Percentiles rank a stretch among this genome's conserved stretches.
Evolutionary conservation across 92 coral and sea anemone genomes (phyloP).

Genomic region (Siderastrea radians): DNA sequence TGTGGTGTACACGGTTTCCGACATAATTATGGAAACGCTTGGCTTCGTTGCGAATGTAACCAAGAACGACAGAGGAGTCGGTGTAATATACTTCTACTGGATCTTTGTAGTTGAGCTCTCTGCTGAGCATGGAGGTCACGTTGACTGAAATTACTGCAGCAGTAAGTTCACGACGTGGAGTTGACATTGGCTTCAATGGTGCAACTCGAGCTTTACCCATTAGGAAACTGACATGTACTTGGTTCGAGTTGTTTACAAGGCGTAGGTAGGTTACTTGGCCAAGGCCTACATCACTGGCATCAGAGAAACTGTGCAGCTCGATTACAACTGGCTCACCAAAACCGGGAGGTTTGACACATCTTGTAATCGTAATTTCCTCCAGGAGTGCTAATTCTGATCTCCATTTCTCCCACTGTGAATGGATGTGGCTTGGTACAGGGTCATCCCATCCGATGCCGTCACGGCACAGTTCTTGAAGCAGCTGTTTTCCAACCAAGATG

Average conservation of each 20-base stretch:
- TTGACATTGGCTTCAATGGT: slow-evolving; percentile 65
- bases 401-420: slow-evolving; percentile 69
- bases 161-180: slow-evolving; percentile 64
- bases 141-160: slow-evolving; percentile 65
- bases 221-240: slow-evolving; percentile 59
- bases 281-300: slow-evolving; percentile 59
- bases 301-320: slow-evolving; percentile 75
- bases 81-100: slow-evolving; percentile 25
- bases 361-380: slow-evolving; percentile 49
- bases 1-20: slow-evolving; percentile 74
- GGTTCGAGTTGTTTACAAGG: slow-evolving; percentile 28
- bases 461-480: no score
- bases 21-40: slow-evolving; percentile 28
- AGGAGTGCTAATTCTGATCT: slow-evolving; percentile 66
- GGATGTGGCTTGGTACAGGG: slow-evolving; percentile 40
- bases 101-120: slow-evolving; percentile 40
- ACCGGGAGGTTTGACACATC: slow-evolving; percentile 78
- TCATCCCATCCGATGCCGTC: slow-evolving; percentile 61
- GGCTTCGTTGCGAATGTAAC: slow-evolving; percentile 26
- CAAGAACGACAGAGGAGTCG: slow-evolving; percentile 8
- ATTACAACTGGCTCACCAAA: slow-evolving; percentile 58
- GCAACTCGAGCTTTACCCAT: slow-evolving; percentile 73
- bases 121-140: slow-evolving; percentile 56
- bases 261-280: slow-evolving; percentile 66
- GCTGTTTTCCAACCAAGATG: no score